These are phyloP conservation scores for Incurvaria masculella DNA, from an alignment of 2,888 invertebrate genomes.

Conservation along the genomic window DNA sequence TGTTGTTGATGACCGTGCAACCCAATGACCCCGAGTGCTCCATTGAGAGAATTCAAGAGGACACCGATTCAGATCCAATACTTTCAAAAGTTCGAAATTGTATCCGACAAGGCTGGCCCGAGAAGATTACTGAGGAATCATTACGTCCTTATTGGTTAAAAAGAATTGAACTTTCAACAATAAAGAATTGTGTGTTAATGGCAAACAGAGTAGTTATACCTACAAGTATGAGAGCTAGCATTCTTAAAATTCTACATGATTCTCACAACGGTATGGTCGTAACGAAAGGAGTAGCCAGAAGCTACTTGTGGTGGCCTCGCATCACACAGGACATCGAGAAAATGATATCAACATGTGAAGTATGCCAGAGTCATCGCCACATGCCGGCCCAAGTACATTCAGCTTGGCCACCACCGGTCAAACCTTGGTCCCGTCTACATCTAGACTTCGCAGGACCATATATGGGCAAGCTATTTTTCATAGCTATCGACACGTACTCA, in stretches of 20 bases:
- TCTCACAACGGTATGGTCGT: too few species aligned
- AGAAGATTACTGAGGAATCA: too few species aligned
- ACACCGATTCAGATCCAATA: slow-evolving; percentile 8
- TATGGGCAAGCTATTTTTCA: not conserved
- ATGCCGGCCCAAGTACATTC: not conserved
- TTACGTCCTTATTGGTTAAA: too few species aligned
- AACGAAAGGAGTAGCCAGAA: too few species aligned
- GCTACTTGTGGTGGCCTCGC: too few species aligned
- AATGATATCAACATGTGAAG: not conserved
- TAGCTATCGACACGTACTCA: not conserved
- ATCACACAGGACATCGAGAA: not conserved
- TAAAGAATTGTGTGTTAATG: too few species aligned
- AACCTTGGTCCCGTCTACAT: not conserved
- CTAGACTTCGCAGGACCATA: not conserved
- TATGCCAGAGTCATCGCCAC: not conserved
- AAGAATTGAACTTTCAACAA: too few species aligned
- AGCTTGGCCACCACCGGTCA: not conserved
- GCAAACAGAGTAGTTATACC: too few species aligned
- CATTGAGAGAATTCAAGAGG: slow-evolving; percentile 7
- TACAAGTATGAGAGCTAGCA: too few species aligned
- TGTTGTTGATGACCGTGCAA: slow-evolving; percentile 14
- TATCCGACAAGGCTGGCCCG: slow-evolving; percentile 15
- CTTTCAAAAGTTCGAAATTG: slow-evolving; percentile 9
- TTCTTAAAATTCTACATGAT: too few species aligned
- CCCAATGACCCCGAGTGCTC: slow-evolving; percentile 9